Evolutionary conservation across 23 tunicate genomes (phyloP), one percentile per base, ranked within the genome.

Genomic region (Trididemnum nubilum): DNA sequence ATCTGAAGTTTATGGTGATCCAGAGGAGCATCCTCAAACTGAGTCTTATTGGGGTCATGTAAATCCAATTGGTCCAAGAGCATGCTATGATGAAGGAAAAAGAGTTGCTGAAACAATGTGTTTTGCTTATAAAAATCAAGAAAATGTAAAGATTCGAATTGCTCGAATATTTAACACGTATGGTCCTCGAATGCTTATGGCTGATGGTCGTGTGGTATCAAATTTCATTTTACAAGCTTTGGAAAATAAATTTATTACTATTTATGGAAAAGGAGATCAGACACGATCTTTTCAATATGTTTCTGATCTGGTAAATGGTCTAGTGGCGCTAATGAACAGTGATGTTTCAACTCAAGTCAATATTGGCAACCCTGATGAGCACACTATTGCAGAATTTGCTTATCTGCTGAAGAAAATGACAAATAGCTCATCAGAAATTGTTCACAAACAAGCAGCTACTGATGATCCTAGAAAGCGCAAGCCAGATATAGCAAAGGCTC

Each of bases 91-190:
- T 77, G 99, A 94, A 50, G 99, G 99, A 25, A 94, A 94, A 67
- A 65, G 99, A 60, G 99, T 94, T 38, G 98, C 98, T 1, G 98
- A 94, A 58, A 94, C 98, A 2, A 94, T 94, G 99, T 94, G 99
- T 72, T 89, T 83, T 85, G 99, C 99, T 23, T 94, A 94, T 44
- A 71, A 85, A 61, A 74, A 77, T 33, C 94, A 94, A 70, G 95
- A 83, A 0, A 77, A 77, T 69, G 99, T 94, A 1, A 81, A 89
- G 0, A 88, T 94, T 28, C 58, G 99, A 76, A 94, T 94, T 2
- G 99, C 99, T 29, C 82, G 97, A 44, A 92, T 92, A 35, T 92
- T 92, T 63, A 92, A 92, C 63, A 92, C 97, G 27, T 92, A 77
- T 57, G 94, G 99, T 12, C 99, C 99, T 35, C 78, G 99, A 44